Evolutionary conservation across 2,797 vertebrate genomes (phyloP).

Genomic region (Hippocampus kuda): DNA sequence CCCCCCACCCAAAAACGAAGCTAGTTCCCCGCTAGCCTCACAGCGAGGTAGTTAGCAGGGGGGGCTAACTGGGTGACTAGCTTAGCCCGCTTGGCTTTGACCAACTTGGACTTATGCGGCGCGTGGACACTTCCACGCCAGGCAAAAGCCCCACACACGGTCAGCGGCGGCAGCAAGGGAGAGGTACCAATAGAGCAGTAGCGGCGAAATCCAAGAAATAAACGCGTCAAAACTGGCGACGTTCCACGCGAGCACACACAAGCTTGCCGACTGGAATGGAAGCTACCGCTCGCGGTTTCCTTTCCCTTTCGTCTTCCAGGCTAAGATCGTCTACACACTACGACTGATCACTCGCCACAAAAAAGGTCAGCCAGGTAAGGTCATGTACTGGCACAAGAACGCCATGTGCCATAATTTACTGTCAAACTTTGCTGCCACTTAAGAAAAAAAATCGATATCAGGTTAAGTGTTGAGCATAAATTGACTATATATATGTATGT

Average conservation of each 20-base stretch:
- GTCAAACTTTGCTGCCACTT: too few relatives aligned
- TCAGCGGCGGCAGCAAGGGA: constrained; percentile 8
- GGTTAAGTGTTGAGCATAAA: too few relatives aligned
- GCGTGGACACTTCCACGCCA: constrained; percentile 21
- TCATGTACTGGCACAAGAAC: too few relatives aligned
- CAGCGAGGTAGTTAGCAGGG: constrained; percentile 46
- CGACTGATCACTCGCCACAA: too few relatives aligned
- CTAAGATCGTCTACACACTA: constrained; percentile 40
- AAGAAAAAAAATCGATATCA: too few relatives aligned
- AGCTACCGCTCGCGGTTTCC: constrained; percentile 49
- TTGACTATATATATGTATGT: too few relatives aligned
- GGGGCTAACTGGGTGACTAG: constrained; percentile 51
- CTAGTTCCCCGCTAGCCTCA: constrained; percentile 27
- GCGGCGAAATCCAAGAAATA: constrained; percentile 18
- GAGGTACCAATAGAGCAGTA: constrained; percentile 8
- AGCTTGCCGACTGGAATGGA: constrained; percentile 44
- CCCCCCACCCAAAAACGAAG: not conserved
- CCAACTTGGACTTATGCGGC: constrained; percentile 54
- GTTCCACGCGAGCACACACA: constrained; percentile 31
- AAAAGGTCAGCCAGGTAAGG: too few relatives aligned
- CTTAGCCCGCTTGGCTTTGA: constrained; percentile 26
- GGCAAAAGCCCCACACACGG: constrained; percentile 12
- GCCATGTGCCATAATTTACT: too few relatives aligned
- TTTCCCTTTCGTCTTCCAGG: constrained; percentile 61
- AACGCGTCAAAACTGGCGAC: constrained; percentile 28